Evolutionary conservation across 2,888 invertebrate genomes (phyloP).

Genomic region (Leptinotarsa haldemani): DNA sequence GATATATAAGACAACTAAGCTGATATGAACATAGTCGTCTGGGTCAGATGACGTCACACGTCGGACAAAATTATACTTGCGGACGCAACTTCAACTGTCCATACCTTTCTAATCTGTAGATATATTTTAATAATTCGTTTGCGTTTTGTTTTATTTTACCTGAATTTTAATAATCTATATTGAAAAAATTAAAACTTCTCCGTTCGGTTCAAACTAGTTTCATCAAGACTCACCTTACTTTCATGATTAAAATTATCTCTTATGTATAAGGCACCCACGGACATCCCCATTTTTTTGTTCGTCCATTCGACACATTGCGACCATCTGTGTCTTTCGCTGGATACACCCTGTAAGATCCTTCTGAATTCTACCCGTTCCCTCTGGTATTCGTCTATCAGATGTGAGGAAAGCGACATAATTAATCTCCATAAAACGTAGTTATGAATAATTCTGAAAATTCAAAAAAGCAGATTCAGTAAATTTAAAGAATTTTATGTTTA

Average conservation of each 20-base stretch:
- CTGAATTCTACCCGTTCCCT: constrained; percentile 79
- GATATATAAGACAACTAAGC: too few relatives aligned
- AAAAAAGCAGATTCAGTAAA: not conserved
- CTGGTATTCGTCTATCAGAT: constrained; percentile 83
- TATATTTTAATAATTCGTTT: not conserved
- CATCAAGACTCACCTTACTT: constrained; percentile 72
- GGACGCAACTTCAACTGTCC: too few relatives aligned
- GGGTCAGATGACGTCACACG: too few relatives aligned
- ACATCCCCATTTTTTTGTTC: constrained; percentile 88
- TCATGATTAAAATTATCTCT: constrained; percentile 86
- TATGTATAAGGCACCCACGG: constrained; percentile 87
- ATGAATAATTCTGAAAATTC: constrained; percentile 72
- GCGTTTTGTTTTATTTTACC: not conserved
- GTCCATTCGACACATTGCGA: constrained; percentile 81
- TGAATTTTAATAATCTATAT: not conserved
- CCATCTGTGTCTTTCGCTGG: constrained; percentile 82
- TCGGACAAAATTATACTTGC: too few relatives aligned
- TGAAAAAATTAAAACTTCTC: not conserved
- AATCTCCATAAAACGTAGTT: constrained; percentile 84
- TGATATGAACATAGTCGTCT: too few relatives aligned
- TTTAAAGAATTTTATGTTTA: constrained; percentile 1
- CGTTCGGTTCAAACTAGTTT: not conserved
- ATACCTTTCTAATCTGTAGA: too few relatives aligned
- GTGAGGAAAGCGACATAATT: constrained; percentile 79
- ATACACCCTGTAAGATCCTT: constrained; percentile 79